phyloP scores from a whole-genome alignment of 2,888 invertebrate species.

The Incurvaria masculella region DNA sequence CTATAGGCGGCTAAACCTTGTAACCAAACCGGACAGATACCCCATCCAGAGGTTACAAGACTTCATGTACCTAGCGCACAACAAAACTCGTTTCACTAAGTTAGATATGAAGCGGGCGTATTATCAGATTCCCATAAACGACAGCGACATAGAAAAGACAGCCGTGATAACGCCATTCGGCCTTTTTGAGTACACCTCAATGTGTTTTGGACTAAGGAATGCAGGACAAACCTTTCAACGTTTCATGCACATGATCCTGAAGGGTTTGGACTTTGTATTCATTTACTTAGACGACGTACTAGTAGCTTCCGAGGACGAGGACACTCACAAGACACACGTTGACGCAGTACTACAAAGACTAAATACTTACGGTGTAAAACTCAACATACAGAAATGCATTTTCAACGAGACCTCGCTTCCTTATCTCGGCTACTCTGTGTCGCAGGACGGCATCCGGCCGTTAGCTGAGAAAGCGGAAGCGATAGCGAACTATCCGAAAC shows the following conservation, averaged over 20 bases:
- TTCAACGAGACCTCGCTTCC: not conserved
- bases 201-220: constrained; percentile 26
- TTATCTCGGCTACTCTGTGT: constrained; percentile 8
- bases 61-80: constrained; percentile 6
- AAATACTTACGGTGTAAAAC: constrained; percentile 15
- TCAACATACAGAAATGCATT: constrained; percentile 14
- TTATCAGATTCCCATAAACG: constrained; percentile 25
- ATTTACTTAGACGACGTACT: constrained; percentile 22
- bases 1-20: constrained; percentile 22
- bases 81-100: too few relatives aligned
- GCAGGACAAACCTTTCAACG: constrained; percentile 25
- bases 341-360: constrained; percentile 17
- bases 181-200: constrained; percentile 21
- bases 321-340: constrained; percentile 8
- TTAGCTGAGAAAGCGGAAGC: constrained; percentile 7
- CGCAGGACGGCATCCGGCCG: constrained; percentile 3
- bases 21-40: constrained; percentile 22
- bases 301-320: constrained; percentile 13
- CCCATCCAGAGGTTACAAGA: constrained; percentile 16
- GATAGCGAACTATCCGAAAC: constrained; percentile 5
- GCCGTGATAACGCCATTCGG: constrained; percentile 26
- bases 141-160: constrained; percentile 26
- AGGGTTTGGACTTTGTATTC: constrained; percentile 17
- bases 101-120: too few relatives aligned
- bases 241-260: constrained; percentile 19